phyloP scores from a whole-genome alignment of 2,797 vertebrate species.

The Threskiornis aethiopicus region DNA sequence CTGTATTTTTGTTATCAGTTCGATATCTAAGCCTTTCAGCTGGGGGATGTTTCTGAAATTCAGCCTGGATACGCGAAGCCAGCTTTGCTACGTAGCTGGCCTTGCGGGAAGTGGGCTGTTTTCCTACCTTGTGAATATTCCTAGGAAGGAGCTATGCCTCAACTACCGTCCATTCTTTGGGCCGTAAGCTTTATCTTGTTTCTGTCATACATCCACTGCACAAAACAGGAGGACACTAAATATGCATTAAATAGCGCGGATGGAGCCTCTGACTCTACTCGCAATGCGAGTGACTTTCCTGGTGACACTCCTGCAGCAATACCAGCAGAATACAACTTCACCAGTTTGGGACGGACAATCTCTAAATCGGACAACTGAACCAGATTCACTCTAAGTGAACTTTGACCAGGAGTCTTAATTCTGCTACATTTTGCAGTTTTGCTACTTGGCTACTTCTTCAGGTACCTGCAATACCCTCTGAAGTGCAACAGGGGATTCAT shows the following conservation, averaged over 20 bases:
- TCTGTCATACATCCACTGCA: not conserved
- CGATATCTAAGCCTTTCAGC: rapidly evolving
- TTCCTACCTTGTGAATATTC: too few species aligned
- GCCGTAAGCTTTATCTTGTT: not conserved
- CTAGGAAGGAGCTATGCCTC: not conserved
- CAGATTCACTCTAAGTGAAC: not conserved
- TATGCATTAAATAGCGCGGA: rapidly evolving
- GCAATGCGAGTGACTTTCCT: rapidly evolving
- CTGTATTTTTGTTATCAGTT: not conserved
- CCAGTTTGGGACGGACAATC: not conserved
- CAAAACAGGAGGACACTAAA: not conserved
- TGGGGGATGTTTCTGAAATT: not conserved
- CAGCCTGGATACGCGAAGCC: not conserved
- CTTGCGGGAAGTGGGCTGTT: not conserved
- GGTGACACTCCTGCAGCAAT: not conserved
- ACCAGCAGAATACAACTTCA: not conserved
- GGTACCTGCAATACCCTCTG: not conserved
- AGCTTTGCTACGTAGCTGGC: not conserved
- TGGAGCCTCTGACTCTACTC: not conserved
- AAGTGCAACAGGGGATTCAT: not conserved
- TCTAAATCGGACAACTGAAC: not conserved
- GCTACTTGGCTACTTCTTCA: not conserved
- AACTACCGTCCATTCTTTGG: not conserved
- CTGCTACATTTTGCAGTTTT: not conserved
- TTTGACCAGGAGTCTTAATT: not conserved